Evolutionary conservation across 2,113 vertebrate genomes (phyloP), one percentile per base, ranked within the genome.

Genomic region (Plestiodon gilberti): DNA sequence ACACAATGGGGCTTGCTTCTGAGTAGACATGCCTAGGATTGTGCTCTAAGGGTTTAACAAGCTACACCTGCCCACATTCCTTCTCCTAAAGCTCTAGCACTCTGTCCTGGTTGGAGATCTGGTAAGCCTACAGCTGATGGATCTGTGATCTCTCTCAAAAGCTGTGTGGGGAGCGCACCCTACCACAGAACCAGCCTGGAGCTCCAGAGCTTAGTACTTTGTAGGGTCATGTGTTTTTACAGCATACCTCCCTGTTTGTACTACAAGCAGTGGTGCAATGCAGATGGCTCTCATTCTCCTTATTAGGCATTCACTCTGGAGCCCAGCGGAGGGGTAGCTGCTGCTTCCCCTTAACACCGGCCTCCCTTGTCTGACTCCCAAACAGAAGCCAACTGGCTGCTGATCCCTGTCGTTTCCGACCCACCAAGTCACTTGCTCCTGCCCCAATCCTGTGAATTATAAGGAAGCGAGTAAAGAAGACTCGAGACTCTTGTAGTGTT

Each of bases 191-290:
- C 4, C 4, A 28, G 35, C 59, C 59, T 4, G 35, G 7, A 57
- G 11, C 33, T 11, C 15, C 75, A 69, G 23, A 18, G 48, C n/a
- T 33, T 65, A 33, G n/a, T 33, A 18, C n/a, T 35, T 57, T 23
- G 28, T 22, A 83, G 59, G 61, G 64, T 25, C 59, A 65, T 62
- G 40, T 17, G 43, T 13, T 65, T 52, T n/a, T 35, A 30, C 61
- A n/a, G 7, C 33, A 38, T 18, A 40, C 38, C 78, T 73, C 25
- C 15, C 22, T 40, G 61, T 38, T 23, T 48, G 6, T 64, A 1
- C 59, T 48, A 18, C n/a, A 40, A 43, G 48, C 48, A 55, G 25
- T 85, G 83, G 43, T 78, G 74, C 83, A 85, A 69, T 85, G 83
- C 83, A 85, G 74, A 69, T 85, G 43, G 83, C 43, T 38, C 65